Percentiles rank a stretch among this genome's conserved stretches.
These are phyloP conservation scores for Drosophila gaucha DNA, from an alignment of 2,888 invertebrate genomes.

Conservation along the genomic window DNA sequence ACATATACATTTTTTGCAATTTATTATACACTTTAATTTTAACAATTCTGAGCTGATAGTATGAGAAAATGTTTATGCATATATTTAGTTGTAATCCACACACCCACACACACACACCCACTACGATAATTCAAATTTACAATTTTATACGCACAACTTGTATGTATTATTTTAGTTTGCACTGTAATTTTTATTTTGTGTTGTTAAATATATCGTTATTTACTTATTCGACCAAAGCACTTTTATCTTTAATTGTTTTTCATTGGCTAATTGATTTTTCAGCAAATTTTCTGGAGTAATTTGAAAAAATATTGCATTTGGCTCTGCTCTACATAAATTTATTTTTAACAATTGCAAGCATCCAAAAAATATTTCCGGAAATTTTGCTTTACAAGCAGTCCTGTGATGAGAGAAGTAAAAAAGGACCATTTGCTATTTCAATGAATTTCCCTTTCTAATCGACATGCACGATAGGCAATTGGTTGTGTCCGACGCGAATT, in stretches of 20 bases:
- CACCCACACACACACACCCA: constrained; percentile 26
- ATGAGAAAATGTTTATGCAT: constrained; percentile 25
- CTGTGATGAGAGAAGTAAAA: not conserved
- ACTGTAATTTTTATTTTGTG: constrained; percentile 79
- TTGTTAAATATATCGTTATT: constrained; percentile 82
- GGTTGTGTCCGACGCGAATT: too few species aligned
- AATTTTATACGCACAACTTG: constrained; percentile 60
- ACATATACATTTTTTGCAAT: constrained; percentile 49
- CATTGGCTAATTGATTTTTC: not conserved
- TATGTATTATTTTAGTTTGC: constrained; percentile 79
- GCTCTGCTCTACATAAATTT: not conserved
- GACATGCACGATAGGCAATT: too few species aligned
- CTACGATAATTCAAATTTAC: too few species aligned
- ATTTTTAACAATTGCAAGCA: too few species aligned
- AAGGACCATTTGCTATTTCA: not conserved
- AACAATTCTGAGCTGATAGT: constrained; percentile 17
- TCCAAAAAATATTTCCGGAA: too few species aligned
- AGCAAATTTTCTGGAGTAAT: not conserved
- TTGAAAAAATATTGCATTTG: too few species aligned
- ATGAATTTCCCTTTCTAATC: not conserved
- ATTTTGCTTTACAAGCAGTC: too few species aligned
- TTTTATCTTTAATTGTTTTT: constrained; percentile 8
- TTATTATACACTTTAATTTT: constrained; percentile 32
- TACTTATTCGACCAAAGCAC: constrained; percentile 75
- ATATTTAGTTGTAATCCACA: constrained; percentile 44